phyloP scores from a whole-genome alignment of 2,888 invertebrate genomes.

The Tenthredo scrophulariae region DNA sequence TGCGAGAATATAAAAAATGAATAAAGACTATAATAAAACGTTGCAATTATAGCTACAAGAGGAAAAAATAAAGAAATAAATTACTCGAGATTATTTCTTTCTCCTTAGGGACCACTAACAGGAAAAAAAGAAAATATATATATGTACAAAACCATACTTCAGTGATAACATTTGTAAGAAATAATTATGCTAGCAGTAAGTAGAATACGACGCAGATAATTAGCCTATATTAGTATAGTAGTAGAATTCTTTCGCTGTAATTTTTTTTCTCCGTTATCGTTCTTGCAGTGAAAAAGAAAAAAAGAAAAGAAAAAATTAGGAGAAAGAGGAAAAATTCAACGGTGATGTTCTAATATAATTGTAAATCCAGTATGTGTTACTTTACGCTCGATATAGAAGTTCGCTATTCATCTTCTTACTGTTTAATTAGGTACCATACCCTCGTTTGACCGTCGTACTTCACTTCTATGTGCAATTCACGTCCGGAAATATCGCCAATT shows the following conservation, averaged over 20 bases:
- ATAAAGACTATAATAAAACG: neutral
- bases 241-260: neutral
- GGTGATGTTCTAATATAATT: neutral
- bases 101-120: neutral
- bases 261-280: neutral
- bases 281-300: neutral
- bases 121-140: neutral
- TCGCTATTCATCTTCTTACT: neutral
- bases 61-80: neutral
- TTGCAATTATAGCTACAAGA: neutral
- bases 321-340: neutral
- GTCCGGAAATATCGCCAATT: neutral
- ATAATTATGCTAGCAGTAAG: neutral
- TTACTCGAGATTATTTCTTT: neutral
- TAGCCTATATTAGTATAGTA: neutral
- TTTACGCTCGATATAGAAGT: neutral
- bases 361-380: neutral
- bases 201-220: neutral
- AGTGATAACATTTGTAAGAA: conserved; percentile 4
- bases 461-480: neutral
- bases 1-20: neutral
- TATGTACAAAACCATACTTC: neutral
- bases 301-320: neutral
- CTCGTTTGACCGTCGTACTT: neutral
- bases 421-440: neutral